A percentile compares a stretch with the other conserved stretches of the same genome.
These are phyloP conservation scores for Tetranychus truncatus DNA, from an alignment of 2,888 invertebrate species.

Conservation along the genomic window DNA sequence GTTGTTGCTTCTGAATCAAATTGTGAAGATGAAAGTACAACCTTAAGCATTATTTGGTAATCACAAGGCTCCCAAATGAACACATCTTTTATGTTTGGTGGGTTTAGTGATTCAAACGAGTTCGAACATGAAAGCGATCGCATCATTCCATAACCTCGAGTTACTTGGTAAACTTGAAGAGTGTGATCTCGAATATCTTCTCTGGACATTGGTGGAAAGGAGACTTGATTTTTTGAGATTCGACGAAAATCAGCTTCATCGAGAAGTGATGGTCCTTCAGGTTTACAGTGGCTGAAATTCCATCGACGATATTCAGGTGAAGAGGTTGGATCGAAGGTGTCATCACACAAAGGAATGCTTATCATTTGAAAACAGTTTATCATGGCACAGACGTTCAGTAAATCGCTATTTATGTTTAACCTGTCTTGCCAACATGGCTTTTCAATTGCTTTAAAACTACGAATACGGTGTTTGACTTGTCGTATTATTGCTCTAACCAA, in stretches of 20 bases:
- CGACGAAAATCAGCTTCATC: not conserved
- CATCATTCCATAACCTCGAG: not conserved
- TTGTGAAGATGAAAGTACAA: not conserved
- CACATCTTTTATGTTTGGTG: not conserved
- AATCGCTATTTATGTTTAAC: not conserved
- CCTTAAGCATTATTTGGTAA: not conserved
- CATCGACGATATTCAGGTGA: not conserved
- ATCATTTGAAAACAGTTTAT: not conserved
- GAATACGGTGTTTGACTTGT: not conserved
- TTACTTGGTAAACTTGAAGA: not conserved
- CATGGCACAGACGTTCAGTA: slow-evolving; percentile 4
- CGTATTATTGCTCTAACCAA: not conserved
- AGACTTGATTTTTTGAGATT: not conserved
- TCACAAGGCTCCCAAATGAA: slow-evolving; percentile 4
- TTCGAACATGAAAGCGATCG: not conserved
- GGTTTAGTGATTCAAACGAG: not conserved
- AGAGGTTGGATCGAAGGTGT: not conserved
- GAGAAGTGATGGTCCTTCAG: not conserved
- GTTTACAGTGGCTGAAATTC: not conserved
- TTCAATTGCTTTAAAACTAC: not conserved
- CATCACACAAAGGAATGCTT: slow-evolving; percentile 3
- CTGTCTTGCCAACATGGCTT: slow-evolving; percentile 7
- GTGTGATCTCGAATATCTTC: slow-evolving; percentile 10
- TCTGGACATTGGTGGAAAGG: not conserved
- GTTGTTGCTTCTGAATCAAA: not conserved